A percentile compares a stretch with the other conserved stretches of the same genome.
These are phyloP conservation scores for Nomada flava DNA, from an alignment of 2,888 invertebrate species.

Conservation along the genomic window DNA sequence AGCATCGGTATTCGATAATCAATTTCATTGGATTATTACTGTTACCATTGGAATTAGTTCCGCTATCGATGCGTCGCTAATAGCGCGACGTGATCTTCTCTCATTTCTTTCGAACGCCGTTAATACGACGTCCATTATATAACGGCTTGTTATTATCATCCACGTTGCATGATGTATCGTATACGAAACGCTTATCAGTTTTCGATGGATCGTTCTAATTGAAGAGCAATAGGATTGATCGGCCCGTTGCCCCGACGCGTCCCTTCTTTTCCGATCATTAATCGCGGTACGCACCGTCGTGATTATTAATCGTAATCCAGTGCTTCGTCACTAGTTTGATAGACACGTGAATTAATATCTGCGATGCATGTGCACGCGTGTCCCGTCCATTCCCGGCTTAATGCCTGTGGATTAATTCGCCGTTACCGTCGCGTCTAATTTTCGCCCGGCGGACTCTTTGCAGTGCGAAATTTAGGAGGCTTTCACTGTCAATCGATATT, in stretches of 20 bases:
- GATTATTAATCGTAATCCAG: slow-evolving; percentile 64
- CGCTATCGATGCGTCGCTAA: slow-evolving; percentile 39
- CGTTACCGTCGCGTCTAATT: slow-evolving; percentile 48
- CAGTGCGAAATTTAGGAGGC: not conserved
- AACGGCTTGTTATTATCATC: slow-evolving; percentile 27
- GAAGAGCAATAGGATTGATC: slow-evolving; percentile 49
- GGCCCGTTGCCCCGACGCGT: slow-evolving; percentile 23
- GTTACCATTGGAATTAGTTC: slow-evolving; percentile 56
- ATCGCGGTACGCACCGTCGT: slow-evolving; percentile 41
- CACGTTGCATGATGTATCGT: not conserved
- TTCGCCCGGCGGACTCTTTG: slow-evolving; percentile 35
- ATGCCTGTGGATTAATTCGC: slow-evolving; percentile 50
- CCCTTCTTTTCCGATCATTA: slow-evolving; percentile 50
- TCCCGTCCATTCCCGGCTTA: slow-evolving; percentile 48
- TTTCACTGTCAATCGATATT: not conserved
- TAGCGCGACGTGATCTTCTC: slow-evolving; percentile 36
- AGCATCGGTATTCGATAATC: slow-evolving; percentile 59
- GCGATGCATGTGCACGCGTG: slow-evolving; percentile 32
- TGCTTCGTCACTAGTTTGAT: slow-evolving; percentile 55
- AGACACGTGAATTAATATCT: slow-evolving; percentile 60
- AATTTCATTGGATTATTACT: slow-evolving; percentile 61
- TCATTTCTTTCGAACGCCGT: slow-evolving; percentile 22
- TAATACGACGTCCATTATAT: slow-evolving; percentile 36
- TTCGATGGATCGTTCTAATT: slow-evolving; percentile 49
- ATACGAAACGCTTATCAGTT: slow-evolving; percentile 37